Evolutionary conservation across 30 jellyfish, hydroid and myxozoan species (phyloP), one percentile per base, ranked within the genome.

Genomic region (Aurelia aurita complex sp. Pacific): DNA sequence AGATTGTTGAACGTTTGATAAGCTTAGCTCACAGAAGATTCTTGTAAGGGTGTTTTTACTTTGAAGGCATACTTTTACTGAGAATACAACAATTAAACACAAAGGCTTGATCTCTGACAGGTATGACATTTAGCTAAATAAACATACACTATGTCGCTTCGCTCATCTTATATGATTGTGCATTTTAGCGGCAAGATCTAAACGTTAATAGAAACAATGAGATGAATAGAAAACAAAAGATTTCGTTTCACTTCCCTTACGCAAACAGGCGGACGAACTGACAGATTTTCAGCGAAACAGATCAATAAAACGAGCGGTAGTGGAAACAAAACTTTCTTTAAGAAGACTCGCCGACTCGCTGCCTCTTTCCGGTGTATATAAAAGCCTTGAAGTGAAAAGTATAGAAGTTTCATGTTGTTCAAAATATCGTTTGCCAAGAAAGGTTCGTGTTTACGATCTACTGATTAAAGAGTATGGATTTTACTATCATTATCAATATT

Each of bases 351-450:
- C 90, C 90, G 90, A 70, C 79, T 14, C 90, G 18, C 82, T 69
- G 90, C 90, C 90, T 81, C 90, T 81, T 81, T 81, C 90, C 90
- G 90, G 90, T 74, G 90, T 19, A 32, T 74, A 81, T 81, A 81
- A 81, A 81, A 81, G 79, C 54, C 83, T 64, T 69, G 23, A 79
- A 52, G 76, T 12, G 62, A 76, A 42, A 29, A 59, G 61, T 54
- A 12, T 34, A 55, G 83, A 43, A 69, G 72, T 70, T 52, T 64
- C n/a, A 74, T 63, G 38, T 81, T 63, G 10, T 70, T 53, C 59
- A 17, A 13, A 46, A 70, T 23, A 66, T 42, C 63, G 64, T 36
- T 32, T 14, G 67, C 11, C 23, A 61, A 70, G 80, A 8, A 57
- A 70, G 46, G 80, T 46, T 52, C 8, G 36, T 17, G 70, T 61